Evolutionary conservation across 1,140 invertebrate genomes (phyloP), one percentile per base, ranked within the genome.

Genomic region (Adelges cooleyi): DNA sequence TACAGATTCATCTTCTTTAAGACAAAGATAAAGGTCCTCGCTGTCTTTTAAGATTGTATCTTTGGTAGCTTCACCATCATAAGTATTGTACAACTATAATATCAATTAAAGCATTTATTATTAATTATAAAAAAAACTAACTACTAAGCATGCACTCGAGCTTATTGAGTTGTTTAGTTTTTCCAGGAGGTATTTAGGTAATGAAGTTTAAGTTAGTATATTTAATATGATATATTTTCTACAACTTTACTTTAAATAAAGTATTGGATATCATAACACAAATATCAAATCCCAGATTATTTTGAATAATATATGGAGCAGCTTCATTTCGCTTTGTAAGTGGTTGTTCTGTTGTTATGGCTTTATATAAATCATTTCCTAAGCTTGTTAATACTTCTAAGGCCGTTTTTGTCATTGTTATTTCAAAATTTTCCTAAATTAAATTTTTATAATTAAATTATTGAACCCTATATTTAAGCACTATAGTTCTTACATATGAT

Each of bases 351-450:
- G 36, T 66, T 51, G 54, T 68, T 17, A 77, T 70, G 9, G 74
- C 76, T 44, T 72, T 69, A 17, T 71, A 68, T 67, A 80, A 78
- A 23, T 80, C 78, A 71, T 81, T 76, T 15, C 76, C 75, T 10
- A 86, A 72, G 46, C 75, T 77, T n/a, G 71, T 77, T 25, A 85
- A 69, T 13, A 85, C 79, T 69, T 92, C 86, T 22, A 98, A 75
- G 68, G 87, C 88, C 0, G 89, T 90, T 77, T 95, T 95, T 1
- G 91, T 95, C 15, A 98, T 77, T 1, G 91, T 90, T 22, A 95
- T 75, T 75, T 94, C 89, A 6, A 95, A 75, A 68, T 83, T 84
- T 72, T 92, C 86, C 69, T 80, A n/a, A n/a, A n/a, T n/a, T n/a
- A 56, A 22, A n/a, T 22, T 18, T 27, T 22, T 22, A 50, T 2